Evolutionary conservation across 2,113 vertebrate species (phyloP).

Genomic region (Choloepus hoffmanni): DNA sequence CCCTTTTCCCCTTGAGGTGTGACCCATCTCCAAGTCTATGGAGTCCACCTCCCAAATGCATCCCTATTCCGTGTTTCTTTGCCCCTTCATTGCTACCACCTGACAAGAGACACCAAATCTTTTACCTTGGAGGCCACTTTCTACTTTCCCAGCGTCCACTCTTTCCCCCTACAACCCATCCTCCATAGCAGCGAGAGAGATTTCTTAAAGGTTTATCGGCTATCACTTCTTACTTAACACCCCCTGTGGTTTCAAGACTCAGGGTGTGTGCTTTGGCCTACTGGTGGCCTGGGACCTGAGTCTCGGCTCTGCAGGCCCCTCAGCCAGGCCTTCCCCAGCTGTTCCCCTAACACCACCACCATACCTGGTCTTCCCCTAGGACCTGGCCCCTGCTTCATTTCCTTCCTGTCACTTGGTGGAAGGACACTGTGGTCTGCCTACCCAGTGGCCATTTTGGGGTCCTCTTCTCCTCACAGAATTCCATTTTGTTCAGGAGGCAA

Average conservation of each 20-base stretch:
- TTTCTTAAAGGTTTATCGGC: not conserved
- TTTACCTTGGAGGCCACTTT: not conserved
- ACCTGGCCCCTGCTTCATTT: not conserved
- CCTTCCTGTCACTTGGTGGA: not conserved
- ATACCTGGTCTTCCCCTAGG: not conserved
- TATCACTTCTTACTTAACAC: no score
- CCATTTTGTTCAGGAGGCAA: not conserved
- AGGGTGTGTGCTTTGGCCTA: rapidly evolving
- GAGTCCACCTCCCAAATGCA: not conserved
- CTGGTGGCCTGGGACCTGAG: not conserved
- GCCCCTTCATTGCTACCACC: not conserved
- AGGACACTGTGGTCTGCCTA: not conserved
- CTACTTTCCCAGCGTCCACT: not conserved
- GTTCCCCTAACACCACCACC: rapidly evolving
- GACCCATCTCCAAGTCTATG: not conserved
- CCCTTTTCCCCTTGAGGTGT: no score
- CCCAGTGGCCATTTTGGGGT: not conserved
- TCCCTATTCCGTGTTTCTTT: not conserved
- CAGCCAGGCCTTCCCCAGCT: rapidly evolving
- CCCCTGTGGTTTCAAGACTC: not conserved
- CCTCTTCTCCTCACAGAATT: not conserved
- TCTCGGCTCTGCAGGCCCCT: not conserved
- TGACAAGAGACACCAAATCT: not conserved
- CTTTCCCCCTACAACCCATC: not conserved
- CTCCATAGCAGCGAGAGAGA: not conserved